phyloP scores from a whole-genome alignment of 2,888 invertebrate genomes.

The Willowsia nigromaculata region DNA sequence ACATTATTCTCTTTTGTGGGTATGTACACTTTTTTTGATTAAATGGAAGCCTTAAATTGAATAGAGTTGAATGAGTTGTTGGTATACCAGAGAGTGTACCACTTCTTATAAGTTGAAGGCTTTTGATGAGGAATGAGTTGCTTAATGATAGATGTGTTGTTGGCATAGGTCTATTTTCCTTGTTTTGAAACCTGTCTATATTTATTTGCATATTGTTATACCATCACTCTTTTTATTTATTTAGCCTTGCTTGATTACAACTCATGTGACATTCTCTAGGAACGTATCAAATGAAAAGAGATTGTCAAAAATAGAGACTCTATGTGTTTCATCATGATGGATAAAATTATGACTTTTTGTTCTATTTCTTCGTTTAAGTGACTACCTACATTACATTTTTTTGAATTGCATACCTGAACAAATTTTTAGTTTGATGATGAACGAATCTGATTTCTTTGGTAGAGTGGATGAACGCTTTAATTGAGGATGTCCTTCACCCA shows the following conservation, averaged over 20 bases:
- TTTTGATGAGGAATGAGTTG: too few relatives aligned
- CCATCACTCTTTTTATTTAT: not conserved
- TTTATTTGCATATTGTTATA: not conserved
- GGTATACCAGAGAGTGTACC: too few relatives aligned
- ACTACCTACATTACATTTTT: too few relatives aligned
- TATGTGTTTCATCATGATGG: too few relatives aligned
- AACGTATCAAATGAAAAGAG: too few relatives aligned
- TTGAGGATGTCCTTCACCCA: slow-evolving; percentile 26
- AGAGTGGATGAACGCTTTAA: not conserved
- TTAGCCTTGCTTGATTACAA: too few relatives aligned
- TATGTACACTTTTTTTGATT: not conserved
- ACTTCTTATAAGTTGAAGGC: too few relatives aligned
- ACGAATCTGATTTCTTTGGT: too few relatives aligned
- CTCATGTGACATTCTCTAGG: too few relatives aligned
- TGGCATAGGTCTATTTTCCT: slow-evolving; percentile 67
- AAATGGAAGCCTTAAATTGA: not conserved
- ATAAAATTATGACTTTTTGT: too few relatives aligned
- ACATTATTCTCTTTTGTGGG: not conserved
- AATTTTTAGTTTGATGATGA: too few relatives aligned
- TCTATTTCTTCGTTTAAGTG: slow-evolving; percentile 1
- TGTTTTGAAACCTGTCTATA: slow-evolving; percentile 22
- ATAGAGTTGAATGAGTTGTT: not conserved
- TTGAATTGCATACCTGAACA: too few relatives aligned
- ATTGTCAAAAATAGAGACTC: not conserved
- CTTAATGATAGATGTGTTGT: slow-evolving; percentile 49